A percentile compares a stretch with the other conserved stretches of the same genome.
Conservation (phyloP, 2,888 invertebrate genomes). For the Fragum whitleyi region DNA sequence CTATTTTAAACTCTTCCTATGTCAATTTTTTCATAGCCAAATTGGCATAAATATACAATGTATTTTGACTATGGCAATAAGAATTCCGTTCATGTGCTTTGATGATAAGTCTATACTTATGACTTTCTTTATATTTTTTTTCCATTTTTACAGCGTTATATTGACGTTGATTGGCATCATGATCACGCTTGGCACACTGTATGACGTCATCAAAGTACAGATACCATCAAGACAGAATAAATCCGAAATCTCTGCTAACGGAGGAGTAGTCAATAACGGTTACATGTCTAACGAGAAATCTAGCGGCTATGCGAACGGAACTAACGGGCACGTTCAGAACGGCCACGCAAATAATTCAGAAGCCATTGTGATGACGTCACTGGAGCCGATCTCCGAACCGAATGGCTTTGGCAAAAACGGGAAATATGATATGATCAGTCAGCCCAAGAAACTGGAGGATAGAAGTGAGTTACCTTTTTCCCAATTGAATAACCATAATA, state of each 20-base stretch:
- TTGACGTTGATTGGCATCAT: neutral
- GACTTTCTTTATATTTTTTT: no score
- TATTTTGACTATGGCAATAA: no score
- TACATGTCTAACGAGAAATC: neutral
- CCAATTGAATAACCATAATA: neutral
- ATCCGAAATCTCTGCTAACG: neutral
- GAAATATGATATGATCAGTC: neutral
- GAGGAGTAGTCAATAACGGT: neutral
- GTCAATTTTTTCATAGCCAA: no score
- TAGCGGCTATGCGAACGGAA: neutral
- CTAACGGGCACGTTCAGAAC: neutral
- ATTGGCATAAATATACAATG: no score
- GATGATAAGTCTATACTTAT: no score
- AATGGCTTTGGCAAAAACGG: neutral
- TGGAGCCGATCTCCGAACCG: neutral
- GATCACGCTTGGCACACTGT: neutral
- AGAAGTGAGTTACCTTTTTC: constrained; percentile 14
- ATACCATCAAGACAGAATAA: constrained; percentile 5
- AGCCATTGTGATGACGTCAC: constrained; percentile 1
- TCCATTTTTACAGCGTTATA: neutral
- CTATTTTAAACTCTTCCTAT: no score
- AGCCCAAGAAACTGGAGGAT: neutral
- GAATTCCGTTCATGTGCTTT: no score
- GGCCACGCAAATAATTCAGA: neutral
- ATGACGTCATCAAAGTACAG: constrained; percentile 24